phyloP scores from a whole-genome alignment of 2,797 vertebrate species.

The Limnodromus scolopaceus region DNA sequence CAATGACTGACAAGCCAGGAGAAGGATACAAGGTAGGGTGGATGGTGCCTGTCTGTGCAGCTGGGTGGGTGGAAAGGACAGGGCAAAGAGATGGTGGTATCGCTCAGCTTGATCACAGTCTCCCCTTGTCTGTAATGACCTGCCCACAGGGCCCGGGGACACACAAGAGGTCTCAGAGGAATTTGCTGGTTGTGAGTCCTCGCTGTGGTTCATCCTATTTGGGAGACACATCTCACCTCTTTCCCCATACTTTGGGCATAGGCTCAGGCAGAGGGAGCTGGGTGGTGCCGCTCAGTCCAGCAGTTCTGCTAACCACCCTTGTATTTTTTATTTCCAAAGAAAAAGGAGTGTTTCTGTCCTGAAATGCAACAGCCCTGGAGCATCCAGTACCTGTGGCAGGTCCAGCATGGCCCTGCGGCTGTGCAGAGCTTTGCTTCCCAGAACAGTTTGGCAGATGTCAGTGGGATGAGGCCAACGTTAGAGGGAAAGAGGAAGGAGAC shows the following conservation, averaged over 20 bases:
- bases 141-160: not conserved
- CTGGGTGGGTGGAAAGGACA: not conserved
- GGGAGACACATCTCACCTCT: not conserved
- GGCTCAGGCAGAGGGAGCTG: not conserved
- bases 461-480: not conserved
- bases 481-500: not conserved
- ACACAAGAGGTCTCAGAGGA: not conserved
- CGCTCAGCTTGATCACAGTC: not conserved
- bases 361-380: not conserved
- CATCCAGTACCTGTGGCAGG: not conserved
- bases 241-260: not conserved
- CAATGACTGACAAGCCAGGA: not conserved
- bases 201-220: not conserved
- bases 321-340: not conserved
- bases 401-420: not conserved
- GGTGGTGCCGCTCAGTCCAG: accelerated
- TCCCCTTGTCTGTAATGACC: not conserved
- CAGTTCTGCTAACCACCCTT: not conserved
- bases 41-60: not conserved
- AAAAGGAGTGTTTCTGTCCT: not conserved
- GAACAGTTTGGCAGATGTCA: not conserved
- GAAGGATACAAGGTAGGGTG: not conserved
- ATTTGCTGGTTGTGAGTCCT: not conserved
- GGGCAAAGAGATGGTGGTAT: not conserved
- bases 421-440: not conserved